These are phyloP conservation scores for Nicator chloris DNA, from an alignment of 2,113 vertebrate species.

Conservation along the genomic window DNA sequence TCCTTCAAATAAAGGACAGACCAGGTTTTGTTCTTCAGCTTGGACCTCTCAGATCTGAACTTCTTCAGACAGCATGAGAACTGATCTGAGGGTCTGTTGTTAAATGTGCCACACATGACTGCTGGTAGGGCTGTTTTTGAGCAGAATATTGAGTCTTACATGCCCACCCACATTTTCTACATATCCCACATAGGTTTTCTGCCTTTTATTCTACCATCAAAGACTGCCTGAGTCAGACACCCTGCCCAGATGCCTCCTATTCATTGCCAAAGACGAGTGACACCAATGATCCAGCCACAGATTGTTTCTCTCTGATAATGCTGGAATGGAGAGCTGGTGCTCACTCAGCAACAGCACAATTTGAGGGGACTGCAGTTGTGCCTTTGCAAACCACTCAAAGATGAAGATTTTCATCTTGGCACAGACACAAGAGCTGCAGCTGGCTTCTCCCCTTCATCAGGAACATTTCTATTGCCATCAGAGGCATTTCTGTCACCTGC, in stretches of 20 bases:
- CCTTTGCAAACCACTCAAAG: background rate
- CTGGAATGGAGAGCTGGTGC: background rate
- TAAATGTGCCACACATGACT: background rate
- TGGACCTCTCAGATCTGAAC: background rate
- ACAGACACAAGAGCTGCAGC: background rate
- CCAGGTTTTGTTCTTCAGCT: background rate
- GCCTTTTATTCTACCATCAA: background rate
- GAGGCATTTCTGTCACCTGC: background rate
- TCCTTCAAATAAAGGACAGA: background rate
- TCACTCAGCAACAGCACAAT: background rate
- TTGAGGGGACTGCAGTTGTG: background rate
- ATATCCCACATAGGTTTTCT: background rate
- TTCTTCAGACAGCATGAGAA: background rate
- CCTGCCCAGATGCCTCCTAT: background rate
- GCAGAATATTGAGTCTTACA: background rate
- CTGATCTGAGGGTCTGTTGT: background rate
- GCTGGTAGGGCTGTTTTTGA: background rate
- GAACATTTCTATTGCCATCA: background rate
- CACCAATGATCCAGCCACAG: background rate
- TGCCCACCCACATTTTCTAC: background rate
- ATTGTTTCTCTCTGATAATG: background rate
- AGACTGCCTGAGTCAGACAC: background rate
- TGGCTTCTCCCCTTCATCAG: background rate
- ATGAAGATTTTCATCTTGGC: background rate
- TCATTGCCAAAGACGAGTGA: accelerated